Conservation (phyloP, 1,140 invertebrate species). For the Pemphigus obesinymphae region DNA sequence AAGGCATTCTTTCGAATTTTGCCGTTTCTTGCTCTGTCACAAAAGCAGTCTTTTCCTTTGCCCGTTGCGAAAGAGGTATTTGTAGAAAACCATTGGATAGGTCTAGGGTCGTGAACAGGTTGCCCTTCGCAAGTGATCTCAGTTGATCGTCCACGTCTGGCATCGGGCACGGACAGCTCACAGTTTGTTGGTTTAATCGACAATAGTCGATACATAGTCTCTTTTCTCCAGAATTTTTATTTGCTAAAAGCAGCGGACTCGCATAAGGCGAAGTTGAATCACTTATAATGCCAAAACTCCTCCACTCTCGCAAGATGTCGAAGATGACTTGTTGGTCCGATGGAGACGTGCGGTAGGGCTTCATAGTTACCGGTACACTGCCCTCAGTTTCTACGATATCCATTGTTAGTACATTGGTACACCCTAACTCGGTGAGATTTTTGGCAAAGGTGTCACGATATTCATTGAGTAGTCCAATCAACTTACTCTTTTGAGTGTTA, state of each 20-base stretch:
- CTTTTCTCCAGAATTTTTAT: not conserved
- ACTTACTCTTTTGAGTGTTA: not conserved
- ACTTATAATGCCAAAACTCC: not conserved
- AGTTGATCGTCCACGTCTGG: constrained; percentile 54
- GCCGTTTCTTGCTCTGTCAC: constrained; percentile 38
- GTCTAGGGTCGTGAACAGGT: constrained; percentile 54
- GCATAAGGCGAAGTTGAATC: constrained; percentile 7
- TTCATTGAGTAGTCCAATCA: not conserved
- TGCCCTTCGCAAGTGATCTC: constrained; percentile 51
- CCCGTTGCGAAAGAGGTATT: constrained; percentile 45
- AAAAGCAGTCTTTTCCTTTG: constrained; percentile 48
- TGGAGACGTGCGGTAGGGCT: not conserved
- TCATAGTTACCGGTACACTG: not conserved
- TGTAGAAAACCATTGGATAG: constrained; percentile 52
- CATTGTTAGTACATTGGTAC: not conserved
- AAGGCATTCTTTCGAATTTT: constrained; percentile 43
- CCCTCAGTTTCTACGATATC: not conserved
- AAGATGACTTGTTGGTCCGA: not conserved
- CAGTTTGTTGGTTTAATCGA: constrained; percentile 51
- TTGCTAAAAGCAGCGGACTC: not conserved
- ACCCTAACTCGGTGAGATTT: not conserved
- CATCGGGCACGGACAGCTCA: constrained; percentile 54
- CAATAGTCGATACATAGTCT: constrained; percentile 49
- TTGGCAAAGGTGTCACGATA: not conserved
- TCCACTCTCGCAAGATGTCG: not conserved